phyloP scores from a whole-genome alignment of 2,888 invertebrate species.

The Silvanus unidentatus region DNA sequence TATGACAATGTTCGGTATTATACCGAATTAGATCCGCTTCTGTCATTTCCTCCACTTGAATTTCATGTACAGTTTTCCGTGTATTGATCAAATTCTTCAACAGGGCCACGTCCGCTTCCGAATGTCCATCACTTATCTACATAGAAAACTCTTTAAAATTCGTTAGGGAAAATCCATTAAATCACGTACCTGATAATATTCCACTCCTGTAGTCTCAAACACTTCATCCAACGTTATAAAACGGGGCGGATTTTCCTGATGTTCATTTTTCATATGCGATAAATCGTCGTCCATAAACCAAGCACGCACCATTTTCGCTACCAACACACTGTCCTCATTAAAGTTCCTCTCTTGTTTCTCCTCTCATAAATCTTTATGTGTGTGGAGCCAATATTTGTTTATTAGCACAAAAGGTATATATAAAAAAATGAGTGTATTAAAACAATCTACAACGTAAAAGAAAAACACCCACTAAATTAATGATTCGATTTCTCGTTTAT shows the following conservation, averaged over 20 bases:
- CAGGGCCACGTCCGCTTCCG: constrained; percentile 53
- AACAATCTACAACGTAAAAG: too few species aligned
- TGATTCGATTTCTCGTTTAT: constrained; percentile 35
- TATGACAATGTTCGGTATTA: constrained; percentile 84
- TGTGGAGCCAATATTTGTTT: too few species aligned
- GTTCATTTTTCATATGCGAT: constrained; percentile 69
- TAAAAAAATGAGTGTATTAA: too few species aligned
- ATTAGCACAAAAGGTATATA: too few species aligned
- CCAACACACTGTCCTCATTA: neutral
- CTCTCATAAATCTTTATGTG: too few species aligned
- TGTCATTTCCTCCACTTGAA: constrained; percentile 70
- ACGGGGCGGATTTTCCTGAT: constrained; percentile 67
- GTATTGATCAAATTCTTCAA: constrained; percentile 62
- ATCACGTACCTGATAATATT: constrained; percentile 68
- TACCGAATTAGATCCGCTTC: constrained; percentile 78
- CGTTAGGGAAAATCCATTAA: neutral
- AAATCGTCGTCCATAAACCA: constrained; percentile 71
- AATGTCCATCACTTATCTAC: constrained; percentile 53
- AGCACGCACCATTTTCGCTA: constrained; percentile 63
- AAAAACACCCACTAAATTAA: constrained; percentile 4
- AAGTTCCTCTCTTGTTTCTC: too few species aligned
- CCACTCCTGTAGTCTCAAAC: constrained; percentile 65
- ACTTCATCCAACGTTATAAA: constrained; percentile 62
- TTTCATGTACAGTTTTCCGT: constrained; percentile 74
- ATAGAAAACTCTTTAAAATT: constrained; percentile 4